A percentile compares a stretch with the other conserved stretches of the same genome.
Conservation (phyloP, 2,113 vertebrate genomes). For the Loxodonta africana region DNA sequence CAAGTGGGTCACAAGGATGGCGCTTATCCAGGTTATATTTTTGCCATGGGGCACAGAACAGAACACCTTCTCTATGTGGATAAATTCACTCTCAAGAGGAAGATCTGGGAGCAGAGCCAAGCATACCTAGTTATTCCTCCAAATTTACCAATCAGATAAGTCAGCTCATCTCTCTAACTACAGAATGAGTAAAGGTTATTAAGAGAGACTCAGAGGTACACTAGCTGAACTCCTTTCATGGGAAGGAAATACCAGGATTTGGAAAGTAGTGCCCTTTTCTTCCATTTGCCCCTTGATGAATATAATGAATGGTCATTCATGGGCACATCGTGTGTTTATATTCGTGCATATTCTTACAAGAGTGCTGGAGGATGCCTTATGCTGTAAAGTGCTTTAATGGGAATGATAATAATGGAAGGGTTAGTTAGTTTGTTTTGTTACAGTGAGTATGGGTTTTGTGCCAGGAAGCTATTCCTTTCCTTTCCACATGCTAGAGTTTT, state of each 20-base stretch:
- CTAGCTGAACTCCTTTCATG: not conserved
- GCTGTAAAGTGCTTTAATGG: not conserved
- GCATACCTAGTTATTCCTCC: not conserved
- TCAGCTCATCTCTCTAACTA: not conserved
- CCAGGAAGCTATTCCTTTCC: not conserved
- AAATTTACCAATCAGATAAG: not conserved
- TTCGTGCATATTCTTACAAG: accelerated
- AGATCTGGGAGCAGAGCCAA: not conserved
- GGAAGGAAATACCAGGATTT: not conserved
- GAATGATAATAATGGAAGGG: not conserved
- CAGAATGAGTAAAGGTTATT: not conserved
- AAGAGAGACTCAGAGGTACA: not conserved
- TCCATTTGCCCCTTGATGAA: not conserved
- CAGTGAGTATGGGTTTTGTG: not conserved
- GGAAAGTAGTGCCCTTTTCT: not conserved
- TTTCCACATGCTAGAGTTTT: not conserved
- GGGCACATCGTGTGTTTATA: not conserved
- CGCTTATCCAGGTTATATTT: not conserved
- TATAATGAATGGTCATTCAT: not conserved
- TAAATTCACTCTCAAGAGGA: not conserved
- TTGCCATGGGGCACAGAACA: not conserved
- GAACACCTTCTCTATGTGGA: not conserved
- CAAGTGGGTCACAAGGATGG: not conserved
- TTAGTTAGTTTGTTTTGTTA: not conserved
- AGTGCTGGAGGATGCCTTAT: not conserved